Percentiles rank a stretch among this genome's conserved stretches.
Conservation (phyloP, 2,113 vertebrate genomes). For the Penelope pileata region DNA sequence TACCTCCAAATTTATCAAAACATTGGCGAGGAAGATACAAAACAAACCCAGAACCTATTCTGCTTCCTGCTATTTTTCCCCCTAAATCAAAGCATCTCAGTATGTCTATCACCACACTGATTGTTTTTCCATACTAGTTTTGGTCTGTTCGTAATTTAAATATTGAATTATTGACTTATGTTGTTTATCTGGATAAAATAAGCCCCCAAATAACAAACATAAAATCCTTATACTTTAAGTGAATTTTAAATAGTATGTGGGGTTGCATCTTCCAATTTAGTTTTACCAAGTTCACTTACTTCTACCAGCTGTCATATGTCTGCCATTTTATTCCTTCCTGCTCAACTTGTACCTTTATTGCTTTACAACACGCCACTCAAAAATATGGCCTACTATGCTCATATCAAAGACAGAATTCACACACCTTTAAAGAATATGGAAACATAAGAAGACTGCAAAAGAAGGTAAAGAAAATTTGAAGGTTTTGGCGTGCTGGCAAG, state of each 20-base stretch:
- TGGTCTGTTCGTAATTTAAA: neutral
- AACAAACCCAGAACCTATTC: neutral
- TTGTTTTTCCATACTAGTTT: neutral
- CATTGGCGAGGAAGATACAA: neutral
- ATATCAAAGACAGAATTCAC: neutral
- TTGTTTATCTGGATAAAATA: neutral
- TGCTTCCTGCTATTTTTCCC: neutral
- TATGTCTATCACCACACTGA: neutral
- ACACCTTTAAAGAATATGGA: neutral
- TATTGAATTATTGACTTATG: neutral
- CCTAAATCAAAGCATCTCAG: neutral
- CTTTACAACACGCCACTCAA: neutral
- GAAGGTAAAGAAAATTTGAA: neutral
- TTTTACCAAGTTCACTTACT: neutral
- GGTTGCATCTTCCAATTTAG: neutral
- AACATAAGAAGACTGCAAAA: neutral
- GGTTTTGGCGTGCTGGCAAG: neutral
- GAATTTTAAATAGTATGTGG: neutral
- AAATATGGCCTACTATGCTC: neutral
- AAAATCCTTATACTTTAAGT: neutral
- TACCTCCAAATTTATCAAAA: neutral
- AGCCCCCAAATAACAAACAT: neutral
- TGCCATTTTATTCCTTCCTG: neutral
- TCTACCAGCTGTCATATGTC: neutral
- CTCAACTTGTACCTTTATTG: neutral